Percentiles rank a stretch among this genome's conserved stretches.
phyloP scores from a whole-genome alignment of 1,140 invertebrate species.

The Samia ricini region DNA sequence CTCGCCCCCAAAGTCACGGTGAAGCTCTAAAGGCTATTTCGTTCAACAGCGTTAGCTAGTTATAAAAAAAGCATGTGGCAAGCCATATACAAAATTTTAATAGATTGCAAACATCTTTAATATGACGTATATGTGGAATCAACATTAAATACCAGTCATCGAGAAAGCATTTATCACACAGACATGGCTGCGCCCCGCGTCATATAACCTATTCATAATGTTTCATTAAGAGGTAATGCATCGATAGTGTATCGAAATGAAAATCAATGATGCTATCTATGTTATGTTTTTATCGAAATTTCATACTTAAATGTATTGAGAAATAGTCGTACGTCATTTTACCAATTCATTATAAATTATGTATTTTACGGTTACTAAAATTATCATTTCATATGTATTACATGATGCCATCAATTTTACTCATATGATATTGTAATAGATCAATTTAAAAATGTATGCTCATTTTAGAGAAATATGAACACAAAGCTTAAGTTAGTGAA shows the following conservation, averaged over 20 bases:
- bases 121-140: slow-evolving; percentile 52
- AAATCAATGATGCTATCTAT: slow-evolving; percentile 1
- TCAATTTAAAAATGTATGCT: neutral
- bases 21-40: too few relatives aligned
- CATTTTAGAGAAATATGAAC: too few relatives aligned
- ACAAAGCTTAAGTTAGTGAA: too few relatives aligned
- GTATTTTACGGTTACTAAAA: neutral
- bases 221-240: slow-evolving; percentile 69
- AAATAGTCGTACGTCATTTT: neutral
- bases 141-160: slow-evolving; percentile 58
- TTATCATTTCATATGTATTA: neutral
- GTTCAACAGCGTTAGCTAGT: too few relatives aligned
- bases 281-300: neutral
- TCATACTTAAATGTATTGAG: neutral
- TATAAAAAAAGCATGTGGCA: too few relatives aligned
- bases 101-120: slow-evolving; percentile 32
- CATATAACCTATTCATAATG: slow-evolving; percentile 65
- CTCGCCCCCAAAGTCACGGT: too few relatives aligned
- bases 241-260: slow-evolving; percentile 28
- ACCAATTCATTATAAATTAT: neutral
- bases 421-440: neutral
- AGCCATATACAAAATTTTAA: too few relatives aligned
- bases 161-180: slow-evolving; percentile 62
- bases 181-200: slow-evolving; percentile 61
- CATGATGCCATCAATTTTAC: neutral